Evolutionary conservation across 2,888 invertebrate genomes (phyloP), one percentile per base, ranked within the genome.

Genomic region (Molanna angustata): DNA sequence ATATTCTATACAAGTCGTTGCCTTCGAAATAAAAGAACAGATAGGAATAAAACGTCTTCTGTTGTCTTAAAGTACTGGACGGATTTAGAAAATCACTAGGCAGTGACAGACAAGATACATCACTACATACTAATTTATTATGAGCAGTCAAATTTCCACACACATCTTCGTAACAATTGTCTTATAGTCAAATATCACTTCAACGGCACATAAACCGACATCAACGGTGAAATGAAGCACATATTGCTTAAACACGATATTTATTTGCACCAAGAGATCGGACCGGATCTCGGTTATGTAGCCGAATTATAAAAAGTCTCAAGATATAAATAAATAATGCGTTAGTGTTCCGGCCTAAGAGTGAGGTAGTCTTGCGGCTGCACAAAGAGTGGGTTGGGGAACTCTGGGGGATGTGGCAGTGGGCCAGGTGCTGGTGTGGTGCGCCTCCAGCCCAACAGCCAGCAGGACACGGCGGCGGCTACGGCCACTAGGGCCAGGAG

Each of bases 401-500:
- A 94, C 76, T 94, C 94, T 60, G 94, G 90, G 62, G 94, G 94
- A 79, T 94, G 94, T 61, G 94, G 94, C 64, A 94, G 79, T 41
- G 94, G 94, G 33, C 94, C 94, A 59, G 90, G 84, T 46, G 89
- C 83, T 65, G 91, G 91, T 47, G 93, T 90, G 66, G 90, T 83
- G 63, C 93, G 83, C 62, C 94, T 77, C 76, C 94, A 94, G 63
- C 94, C 94, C 84, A 94, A 90, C 61, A 94, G 80, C 94, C 94
- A 95, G 73, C 94, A 94, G 58, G 93, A 94, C 53, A 94, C 94
- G 52, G 94, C 94, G 45, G 94, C 90, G 20, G 94, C 94, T 52
- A 95, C 94, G 52, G 94, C 94, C 54, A 94, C 94, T 60, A 95
- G 79, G 53, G 94, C 94, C 66, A 95, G 74, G 57, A 94, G 80